phyloP scores from a whole-genome alignment of 2,113 vertebrate species.

The Suricata suricatta region DNA sequence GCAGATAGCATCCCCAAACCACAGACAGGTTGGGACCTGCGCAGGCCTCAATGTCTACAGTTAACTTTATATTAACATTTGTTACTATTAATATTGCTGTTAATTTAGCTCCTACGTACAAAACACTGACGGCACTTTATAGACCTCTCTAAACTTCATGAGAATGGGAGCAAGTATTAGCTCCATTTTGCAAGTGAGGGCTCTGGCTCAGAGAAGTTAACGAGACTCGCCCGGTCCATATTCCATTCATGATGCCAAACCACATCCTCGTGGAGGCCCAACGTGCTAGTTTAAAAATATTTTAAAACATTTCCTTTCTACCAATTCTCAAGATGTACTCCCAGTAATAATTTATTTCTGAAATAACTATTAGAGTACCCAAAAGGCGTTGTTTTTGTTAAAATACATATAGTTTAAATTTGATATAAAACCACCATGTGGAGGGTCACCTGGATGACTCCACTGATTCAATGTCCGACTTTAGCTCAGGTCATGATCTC shows the following conservation, averaged over 20 bases:
- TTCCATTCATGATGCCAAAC: neutral
- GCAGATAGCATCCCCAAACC: neutral
- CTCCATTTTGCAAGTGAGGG: slow-evolving; percentile 8
- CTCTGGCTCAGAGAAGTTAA: neutral
- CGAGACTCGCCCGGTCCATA: neutral
- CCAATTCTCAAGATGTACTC: neutral
- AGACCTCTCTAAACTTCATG: neutral
- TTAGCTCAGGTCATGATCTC: too few relatives aligned
- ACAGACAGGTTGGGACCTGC: neutral
- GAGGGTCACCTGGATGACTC: too few relatives aligned
- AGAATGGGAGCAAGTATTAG: neutral
- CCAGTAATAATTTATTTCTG: neutral
- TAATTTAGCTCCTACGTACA: neutral
- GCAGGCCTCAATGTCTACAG: neutral
- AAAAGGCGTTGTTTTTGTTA: slow-evolving; percentile 1
- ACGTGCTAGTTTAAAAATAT: neutral
- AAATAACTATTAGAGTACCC: slow-evolving; percentile 36
- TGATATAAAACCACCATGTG: neutral
- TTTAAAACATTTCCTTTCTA: slow-evolving; percentile 28
- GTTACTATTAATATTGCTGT: neutral
- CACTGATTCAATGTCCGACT: too few relatives aligned
- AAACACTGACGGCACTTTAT: neutral
- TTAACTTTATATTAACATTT: neutral
- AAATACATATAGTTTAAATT: neutral
- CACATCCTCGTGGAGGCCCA: neutral